A percentile compares a stretch with the other conserved stretches of the same genome.
phyloP scores from a whole-genome alignment of 2,113 vertebrate genomes.

The Theristicus caerulescens region DNA sequence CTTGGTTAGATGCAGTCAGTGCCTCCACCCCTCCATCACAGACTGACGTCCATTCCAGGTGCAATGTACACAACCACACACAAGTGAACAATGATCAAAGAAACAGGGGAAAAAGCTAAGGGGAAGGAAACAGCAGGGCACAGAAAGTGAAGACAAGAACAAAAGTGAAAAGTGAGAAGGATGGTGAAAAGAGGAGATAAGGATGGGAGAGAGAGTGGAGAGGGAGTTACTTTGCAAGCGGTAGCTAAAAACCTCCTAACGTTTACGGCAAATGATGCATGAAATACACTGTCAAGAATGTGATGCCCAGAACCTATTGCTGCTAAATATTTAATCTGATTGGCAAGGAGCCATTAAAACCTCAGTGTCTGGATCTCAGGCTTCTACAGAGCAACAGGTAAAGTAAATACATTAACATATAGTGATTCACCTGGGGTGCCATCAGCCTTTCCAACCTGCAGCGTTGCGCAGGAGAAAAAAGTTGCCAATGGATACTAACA shows the following conservation, averaged over 20 bases:
- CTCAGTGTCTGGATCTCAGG: background rate
- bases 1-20: background rate
- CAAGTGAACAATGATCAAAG: background rate
- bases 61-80: background rate
- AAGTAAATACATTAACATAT: conserved; percentile 24
- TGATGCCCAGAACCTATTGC: conserved; percentile 34
- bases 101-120: background rate
- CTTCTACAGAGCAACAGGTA: conserved; percentile 34
- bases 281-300: conserved; percentile 45
- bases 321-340: conserved; percentile 64
- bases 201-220: background rate
- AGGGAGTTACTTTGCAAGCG: background rate
- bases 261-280: conserved; percentile 53
- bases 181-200: background rate
- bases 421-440: background rate
- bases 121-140: background rate
- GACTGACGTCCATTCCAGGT: background rate
- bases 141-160: background rate
- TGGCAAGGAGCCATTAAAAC: conserved; percentile 32
- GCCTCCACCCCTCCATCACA: background rate
- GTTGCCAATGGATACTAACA: background rate
- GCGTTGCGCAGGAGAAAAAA: background rate
- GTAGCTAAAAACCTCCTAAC: conserved; percentile 14
- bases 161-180: background rate
- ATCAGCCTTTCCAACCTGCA: background rate